phyloP scores from a whole-genome alignment of 2,888 invertebrate species.

The Stomorhina lunata region DNA sequence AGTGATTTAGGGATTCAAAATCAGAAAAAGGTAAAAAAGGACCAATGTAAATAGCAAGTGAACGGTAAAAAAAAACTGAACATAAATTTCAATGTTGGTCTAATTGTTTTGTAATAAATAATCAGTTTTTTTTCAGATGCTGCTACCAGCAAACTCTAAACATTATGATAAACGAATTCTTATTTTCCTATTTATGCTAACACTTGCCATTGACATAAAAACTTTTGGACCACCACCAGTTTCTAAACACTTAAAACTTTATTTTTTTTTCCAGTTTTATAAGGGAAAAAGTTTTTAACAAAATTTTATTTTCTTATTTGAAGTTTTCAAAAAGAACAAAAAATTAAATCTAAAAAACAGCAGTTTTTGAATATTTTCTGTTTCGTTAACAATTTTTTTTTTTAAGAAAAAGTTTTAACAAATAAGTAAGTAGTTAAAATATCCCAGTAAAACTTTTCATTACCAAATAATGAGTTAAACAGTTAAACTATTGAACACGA shows the following conservation, averaged over 20 bases:
- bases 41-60: neutral
- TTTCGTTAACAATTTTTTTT: constrained; percentile 23
- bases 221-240: constrained; percentile 34
- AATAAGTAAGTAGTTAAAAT: too few species aligned
- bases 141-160: neutral
- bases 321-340: too few species aligned
- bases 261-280: constrained; percentile 29
- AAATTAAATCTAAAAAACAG: constrained; percentile 16
- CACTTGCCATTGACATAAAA: constrained; percentile 54
- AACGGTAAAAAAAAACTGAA: neutral
- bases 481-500: too few species aligned
- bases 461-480: too few species aligned
- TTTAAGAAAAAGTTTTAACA: too few species aligned
- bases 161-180: constrained; percentile 12
- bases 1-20: constrained; percentile 58
- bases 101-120: constrained; percentile 48
- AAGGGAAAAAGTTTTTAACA: neutral
- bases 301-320: neutral
- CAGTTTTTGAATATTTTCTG: constrained; percentile 23
- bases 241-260: constrained; percentile 38
- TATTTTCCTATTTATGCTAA: constrained; percentile 17
- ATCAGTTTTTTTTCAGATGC: neutral
- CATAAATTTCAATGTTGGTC: constrained; percentile 52
- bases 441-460: too few species aligned
- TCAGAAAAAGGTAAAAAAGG: constrained; percentile 28